phyloP scores from a whole-genome alignment of 1,140 invertebrate genomes.

The Drosophila neocordata region DNA sequence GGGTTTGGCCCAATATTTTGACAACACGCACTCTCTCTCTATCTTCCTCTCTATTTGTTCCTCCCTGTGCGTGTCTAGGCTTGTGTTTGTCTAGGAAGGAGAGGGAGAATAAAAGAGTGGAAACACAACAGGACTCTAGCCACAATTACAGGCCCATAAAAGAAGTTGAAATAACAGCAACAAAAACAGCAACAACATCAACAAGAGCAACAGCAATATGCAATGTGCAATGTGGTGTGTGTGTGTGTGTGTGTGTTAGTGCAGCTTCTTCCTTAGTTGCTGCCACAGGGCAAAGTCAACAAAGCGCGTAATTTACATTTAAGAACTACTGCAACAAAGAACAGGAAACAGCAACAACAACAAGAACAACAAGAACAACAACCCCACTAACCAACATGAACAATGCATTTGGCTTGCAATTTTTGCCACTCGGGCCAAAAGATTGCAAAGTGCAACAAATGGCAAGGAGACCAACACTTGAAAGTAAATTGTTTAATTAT shows the following conservation, averaged over 20 bases:
- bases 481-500: slow-evolving; percentile 77
- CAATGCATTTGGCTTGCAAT: slow-evolving; percentile 48
- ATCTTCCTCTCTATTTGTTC: too few species aligned
- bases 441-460: slow-evolving; percentile 65
- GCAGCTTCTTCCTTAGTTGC: slow-evolving; percentile 11
- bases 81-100: background rate
- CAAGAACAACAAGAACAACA: slow-evolving; percentile 37
- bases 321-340: slow-evolving; percentile 76
- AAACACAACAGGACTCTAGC: slow-evolving; percentile 6
- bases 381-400: slow-evolving; percentile 42
- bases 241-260: background rate
- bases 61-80: too few species aligned
- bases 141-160: slow-evolving; percentile 19
- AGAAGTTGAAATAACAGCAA: slow-evolving; percentile 14
- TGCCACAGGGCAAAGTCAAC: slow-evolving; percentile 61
- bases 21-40: background rate
- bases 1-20: background rate
- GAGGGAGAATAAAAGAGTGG: background rate
- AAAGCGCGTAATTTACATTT: slow-evolving; percentile 79
- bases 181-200: slow-evolving; percentile 1
- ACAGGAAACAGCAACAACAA: slow-evolving; percentile 60
- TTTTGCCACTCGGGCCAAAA: slow-evolving; percentile 29
- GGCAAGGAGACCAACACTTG: slow-evolving; percentile 53
- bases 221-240: slow-evolving; percentile 6
- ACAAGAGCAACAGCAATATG: slow-evolving; percentile 21